These are phyloP conservation scores for Oryctolagus cuniculus DNA, from an alignment of 2,113 vertebrate genomes.

Conservation along the genomic window DNA sequence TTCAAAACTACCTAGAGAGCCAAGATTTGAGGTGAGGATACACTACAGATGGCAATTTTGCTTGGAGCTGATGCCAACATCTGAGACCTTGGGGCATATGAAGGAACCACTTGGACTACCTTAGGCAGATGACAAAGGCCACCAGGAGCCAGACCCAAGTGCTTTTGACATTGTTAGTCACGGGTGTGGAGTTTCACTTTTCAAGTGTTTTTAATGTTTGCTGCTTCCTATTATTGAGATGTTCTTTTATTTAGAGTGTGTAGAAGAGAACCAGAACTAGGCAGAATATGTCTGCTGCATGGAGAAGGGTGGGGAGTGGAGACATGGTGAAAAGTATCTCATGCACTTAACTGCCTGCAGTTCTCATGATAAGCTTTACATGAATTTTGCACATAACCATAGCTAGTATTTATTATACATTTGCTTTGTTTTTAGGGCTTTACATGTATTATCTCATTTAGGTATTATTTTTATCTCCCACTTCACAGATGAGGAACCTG, in stretches of 20 bases:
- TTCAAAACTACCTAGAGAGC: conserved; percentile 36
- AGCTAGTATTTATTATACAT: background rate
- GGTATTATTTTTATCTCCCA: background rate
- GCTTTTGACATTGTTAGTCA: background rate
- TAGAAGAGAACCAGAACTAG: background rate
- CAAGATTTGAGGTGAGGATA: conserved; percentile 7
- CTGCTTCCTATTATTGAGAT: conserved; percentile 9
- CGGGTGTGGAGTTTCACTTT: background rate
- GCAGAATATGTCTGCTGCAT: background rate
- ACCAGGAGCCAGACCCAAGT: background rate
- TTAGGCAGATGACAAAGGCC: background rate
- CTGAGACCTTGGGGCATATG: background rate
- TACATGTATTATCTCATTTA: background rate
- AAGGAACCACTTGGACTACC: background rate
- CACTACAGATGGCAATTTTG: background rate
- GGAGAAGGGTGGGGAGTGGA: background rate
- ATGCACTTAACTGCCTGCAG: background rate
- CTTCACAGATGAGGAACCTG: conserved; percentile 15
- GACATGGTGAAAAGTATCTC: background rate
- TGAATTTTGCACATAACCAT: background rate
- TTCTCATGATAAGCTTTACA: background rate
- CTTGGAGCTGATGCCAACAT: background rate
- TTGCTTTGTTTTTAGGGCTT: background rate
- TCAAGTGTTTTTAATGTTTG: background rate
- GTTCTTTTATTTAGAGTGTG: background rate